Percentiles rank a stretch among this genome's conserved stretches.
These are phyloP conservation scores for Pollenia amentaria DNA, from an alignment of 2,888 invertebrate species.

Conservation along the genomic window DNA sequence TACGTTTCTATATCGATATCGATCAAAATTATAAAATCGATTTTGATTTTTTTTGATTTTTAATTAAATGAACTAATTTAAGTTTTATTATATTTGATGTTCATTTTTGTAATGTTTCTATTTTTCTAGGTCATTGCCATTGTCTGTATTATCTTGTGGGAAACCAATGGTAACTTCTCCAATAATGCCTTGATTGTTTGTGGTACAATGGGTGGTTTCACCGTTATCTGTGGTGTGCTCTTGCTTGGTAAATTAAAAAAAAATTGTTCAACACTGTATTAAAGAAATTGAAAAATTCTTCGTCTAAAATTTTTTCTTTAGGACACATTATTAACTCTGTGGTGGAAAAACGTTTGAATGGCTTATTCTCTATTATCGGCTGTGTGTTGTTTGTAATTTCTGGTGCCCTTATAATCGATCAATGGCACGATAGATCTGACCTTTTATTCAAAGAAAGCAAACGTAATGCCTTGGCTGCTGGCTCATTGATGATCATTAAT, in stretches of 20 bases:
- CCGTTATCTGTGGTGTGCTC: conserved; percentile 81
- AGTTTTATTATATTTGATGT: conserved; percentile 1
- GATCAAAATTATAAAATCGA: too few species aligned
- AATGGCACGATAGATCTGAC: conserved; percentile 80
- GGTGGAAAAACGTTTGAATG: conserved; percentile 83
- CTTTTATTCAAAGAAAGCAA: conserved; percentile 79
- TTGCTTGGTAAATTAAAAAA: conserved; percentile 78
- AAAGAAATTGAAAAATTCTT: not conserved
- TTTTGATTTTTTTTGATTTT: too few species aligned
- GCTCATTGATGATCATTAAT: conserved; percentile 83
- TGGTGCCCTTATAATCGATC: conserved; percentile 82
- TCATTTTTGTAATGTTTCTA: conserved; percentile 3
- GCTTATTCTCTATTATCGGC: conserved; percentile 81
- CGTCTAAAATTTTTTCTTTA: conserved; percentile 61
- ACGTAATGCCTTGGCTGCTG: conserved; percentile 82
- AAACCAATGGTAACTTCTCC: conserved; percentile 77
- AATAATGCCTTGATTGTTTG: conserved; percentile 79
- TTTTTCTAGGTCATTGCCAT: conserved; percentile 80
- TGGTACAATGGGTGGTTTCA: conserved; percentile 82
- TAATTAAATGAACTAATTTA: too few species aligned
- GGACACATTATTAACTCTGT: conserved; percentile 81
- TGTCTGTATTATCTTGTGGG: conserved; percentile 81
- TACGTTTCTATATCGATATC: too few species aligned
- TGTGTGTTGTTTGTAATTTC: conserved; percentile 82
- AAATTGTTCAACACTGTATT: not conserved